A percentile compares a stretch with the other conserved stretches of the same genome.
phyloP scores from a whole-genome alignment of 2,797 vertebrate species.

The Propithecus perrieri region DNA sequence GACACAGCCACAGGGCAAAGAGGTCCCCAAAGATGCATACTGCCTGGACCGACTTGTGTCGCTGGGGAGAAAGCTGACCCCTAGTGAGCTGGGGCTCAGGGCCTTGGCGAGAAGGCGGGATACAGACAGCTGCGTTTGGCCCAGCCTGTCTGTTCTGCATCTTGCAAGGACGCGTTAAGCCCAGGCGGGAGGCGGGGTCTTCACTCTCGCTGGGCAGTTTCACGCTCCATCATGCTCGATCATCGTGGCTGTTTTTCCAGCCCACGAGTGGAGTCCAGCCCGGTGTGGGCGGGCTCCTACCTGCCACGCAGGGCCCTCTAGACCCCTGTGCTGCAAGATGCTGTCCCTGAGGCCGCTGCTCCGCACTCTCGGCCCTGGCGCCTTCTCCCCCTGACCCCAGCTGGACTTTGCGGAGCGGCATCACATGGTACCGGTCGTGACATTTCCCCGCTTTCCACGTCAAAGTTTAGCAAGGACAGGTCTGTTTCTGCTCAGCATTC shows the following conservation, averaged over 20 bases:
- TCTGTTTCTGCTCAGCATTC: too few relatives aligned
- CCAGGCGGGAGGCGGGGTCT: not conserved
- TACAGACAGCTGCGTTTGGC: rapidly evolving
- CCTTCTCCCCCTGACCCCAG: too few relatives aligned
- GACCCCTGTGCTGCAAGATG: too few relatives aligned
- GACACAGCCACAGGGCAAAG: not conserved
- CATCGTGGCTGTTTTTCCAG: not conserved
- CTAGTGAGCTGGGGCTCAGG: not conserved
- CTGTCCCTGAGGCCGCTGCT: rapidly evolving
- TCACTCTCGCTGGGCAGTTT: rapidly evolving
- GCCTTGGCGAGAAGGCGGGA: not conserved
- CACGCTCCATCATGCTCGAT: rapidly evolving
- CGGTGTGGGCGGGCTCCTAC: rapidly evolving
- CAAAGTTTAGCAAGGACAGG: not conserved
- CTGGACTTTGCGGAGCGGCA: rapidly evolving
- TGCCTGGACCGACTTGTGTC: rapidly evolving
- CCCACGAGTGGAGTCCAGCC: not conserved
- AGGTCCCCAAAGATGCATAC: rapidly evolving
- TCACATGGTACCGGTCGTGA: rapidly evolving
- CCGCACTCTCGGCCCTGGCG: rapidly evolving
- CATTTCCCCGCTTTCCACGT: not conserved
- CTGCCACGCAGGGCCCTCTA: not conserved
- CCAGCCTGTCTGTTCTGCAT: rapidly evolving
- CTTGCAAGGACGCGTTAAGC: rapidly evolving
- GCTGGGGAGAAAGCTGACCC: too few relatives aligned